phyloP scores from a whole-genome alignment of 2,113 vertebrate species.

The Tragelaphus scriptus region DNA sequence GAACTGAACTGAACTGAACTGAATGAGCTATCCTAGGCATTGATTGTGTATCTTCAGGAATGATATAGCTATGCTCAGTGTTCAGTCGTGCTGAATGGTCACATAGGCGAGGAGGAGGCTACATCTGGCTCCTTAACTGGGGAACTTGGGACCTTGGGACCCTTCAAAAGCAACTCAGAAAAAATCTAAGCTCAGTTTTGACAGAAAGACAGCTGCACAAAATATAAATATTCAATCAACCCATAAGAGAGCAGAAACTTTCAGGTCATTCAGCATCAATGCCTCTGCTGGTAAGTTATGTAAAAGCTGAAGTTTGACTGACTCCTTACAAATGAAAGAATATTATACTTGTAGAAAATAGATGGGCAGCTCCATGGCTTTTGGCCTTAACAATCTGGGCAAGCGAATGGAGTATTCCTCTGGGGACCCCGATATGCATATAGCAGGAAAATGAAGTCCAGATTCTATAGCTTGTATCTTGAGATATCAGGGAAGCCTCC shows the following conservation, averaged over 20 bases:
- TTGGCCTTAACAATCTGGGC: background rate
- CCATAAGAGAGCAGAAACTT: background rate
- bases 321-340: background rate
- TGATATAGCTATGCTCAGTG: background rate
- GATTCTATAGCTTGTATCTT: background rate
- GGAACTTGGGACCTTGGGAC: background rate
- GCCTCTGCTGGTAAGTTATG: background rate
- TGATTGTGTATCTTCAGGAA: background rate
- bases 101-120: background rate
- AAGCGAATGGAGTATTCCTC: background rate
- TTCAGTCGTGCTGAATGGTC: background rate
- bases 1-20: too few species aligned
- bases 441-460: background rate
- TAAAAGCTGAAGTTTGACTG: background rate
- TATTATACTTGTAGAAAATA: background rate
- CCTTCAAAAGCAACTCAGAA: background rate
- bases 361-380: background rate
- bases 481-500: background rate
- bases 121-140: background rate
- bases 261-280: background rate
- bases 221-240: background rate
- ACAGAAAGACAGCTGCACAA: background rate
- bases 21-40: background rate
- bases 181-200: background rate
- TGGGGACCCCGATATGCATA: background rate